phyloP scores from a whole-genome alignment of 2,888 invertebrate species.

The Petrophora chlorosata region DNA sequence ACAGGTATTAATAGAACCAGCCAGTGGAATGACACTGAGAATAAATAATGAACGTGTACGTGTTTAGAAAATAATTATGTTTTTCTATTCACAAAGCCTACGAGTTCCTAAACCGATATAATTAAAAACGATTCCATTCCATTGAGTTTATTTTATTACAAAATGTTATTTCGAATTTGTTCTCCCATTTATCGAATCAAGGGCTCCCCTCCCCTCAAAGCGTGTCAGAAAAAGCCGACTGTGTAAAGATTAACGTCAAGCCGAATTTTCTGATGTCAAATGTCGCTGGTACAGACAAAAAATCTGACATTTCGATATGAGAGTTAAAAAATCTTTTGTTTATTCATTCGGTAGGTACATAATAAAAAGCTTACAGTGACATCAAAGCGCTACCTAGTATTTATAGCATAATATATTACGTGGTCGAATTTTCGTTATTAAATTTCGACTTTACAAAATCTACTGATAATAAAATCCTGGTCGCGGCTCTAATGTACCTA shows the following conservation, averaged over 20 bases:
- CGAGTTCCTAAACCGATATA: background rate
- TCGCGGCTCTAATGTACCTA: too few species aligned
- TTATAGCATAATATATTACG: too few species aligned
- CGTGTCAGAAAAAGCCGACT: slow-evolving; percentile 48
- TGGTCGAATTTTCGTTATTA: too few species aligned
- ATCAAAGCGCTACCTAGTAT: too few species aligned
- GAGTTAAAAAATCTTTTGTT: slow-evolving; percentile 13
- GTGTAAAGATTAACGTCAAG: slow-evolving; percentile 55
- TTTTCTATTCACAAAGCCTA: too few species aligned
- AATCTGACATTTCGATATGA: slow-evolving; percentile 43
- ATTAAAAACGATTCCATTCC: background rate
- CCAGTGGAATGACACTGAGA: too few species aligned
- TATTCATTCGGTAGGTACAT: too few species aligned
- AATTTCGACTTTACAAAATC: background rate
- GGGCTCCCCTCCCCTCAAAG: slow-evolving; percentile 39
- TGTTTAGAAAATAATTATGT: too few species aligned
- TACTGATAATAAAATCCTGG: too few species aligned
- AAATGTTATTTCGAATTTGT: slow-evolving; percentile 8
- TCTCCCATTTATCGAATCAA: slow-evolving; percentile 36
- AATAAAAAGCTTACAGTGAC: too few species aligned
- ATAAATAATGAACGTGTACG: too few species aligned
- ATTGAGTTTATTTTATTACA: background rate
- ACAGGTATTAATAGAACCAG: too few species aligned
- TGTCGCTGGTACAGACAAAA: slow-evolving; percentile 33
- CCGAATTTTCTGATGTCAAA: slow-evolving; percentile 52